These are phyloP conservation scores for Acrocephalus arundinaceus DNA, from an alignment of 2,113 vertebrate species.

Conservation along the genomic window DNA sequence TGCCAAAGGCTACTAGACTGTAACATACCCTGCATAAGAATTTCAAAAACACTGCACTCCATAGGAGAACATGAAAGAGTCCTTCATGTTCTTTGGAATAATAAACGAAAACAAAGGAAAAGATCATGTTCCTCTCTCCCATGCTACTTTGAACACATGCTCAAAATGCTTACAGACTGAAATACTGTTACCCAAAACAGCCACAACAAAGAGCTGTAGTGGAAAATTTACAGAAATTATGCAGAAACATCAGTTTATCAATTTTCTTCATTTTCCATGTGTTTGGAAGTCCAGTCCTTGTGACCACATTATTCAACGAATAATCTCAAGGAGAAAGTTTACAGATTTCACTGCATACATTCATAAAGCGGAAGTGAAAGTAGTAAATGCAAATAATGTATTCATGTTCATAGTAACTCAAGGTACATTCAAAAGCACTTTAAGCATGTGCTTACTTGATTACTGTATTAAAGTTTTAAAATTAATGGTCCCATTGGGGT, in stretches of 20 bases:
- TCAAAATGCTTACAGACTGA: constrained; percentile 6
- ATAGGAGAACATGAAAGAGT: constrained; percentile 13
- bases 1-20: not conserved
- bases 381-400: not conserved
- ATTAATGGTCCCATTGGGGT: not conserved
- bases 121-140: not conserved
- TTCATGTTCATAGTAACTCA: not conserved
- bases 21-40: not conserved
- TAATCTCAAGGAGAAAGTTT: not conserved
- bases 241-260: not conserved
- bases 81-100: constrained; percentile 16
- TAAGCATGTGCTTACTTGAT: constrained; percentile 34
- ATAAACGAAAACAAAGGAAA: constrained; percentile 18
- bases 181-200: not conserved
- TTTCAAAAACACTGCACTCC: constrained; percentile 22
- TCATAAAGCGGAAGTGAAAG: constrained; percentile 21
- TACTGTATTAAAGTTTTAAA: constrained; percentile 28
- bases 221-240: not conserved
- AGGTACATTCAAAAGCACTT: not conserved
- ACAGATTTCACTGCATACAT: not conserved
- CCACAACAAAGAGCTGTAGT: constrained; percentile 32
- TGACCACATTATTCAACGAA: not conserved
- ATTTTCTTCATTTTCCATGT: not conserved
- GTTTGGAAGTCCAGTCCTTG: not conserved
- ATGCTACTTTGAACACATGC: constrained; percentile 16